Base-by-base conservation (phyloP, 2,888 invertebrate species). In the Dyspetes luteomarginatus region DNA sequence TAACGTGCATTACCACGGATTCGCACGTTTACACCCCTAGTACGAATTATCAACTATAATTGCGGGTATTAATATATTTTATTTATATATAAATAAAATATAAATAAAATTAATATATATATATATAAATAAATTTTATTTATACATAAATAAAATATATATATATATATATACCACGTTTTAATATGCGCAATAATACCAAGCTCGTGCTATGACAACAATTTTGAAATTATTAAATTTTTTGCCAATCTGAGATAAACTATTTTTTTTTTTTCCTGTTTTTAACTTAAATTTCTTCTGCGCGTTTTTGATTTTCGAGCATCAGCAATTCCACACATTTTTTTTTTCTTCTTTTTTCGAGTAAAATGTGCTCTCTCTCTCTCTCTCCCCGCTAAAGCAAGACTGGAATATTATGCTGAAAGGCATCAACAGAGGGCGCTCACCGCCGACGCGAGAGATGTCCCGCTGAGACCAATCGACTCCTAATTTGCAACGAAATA, bases 1-100 rank as follows among this genome's bases (percentile, higher is more conserved):
- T 82, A 89, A 89, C 85, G 85, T 86, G 88, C 84, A 83, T 89
- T 88, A 86, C 84, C 87, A 89, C 88, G 89, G 88, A 85, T 86
- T 82, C 82, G 84, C 86, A 81, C 68, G 74, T 69, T 79, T 79
- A 64, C 73, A 68, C 68, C 68, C 48, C 24, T 69, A 12, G 56
- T 45, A n/a, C 28, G 15, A 74, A 68, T 55, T 64, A 62, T 50
- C 22, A 48, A 56, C 48, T 48, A 41, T 89, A 89, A 88, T 89
- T 88, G 87, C 85, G 82, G 73, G 85, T 88, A 88, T 88, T 88
- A 88, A 88, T 88, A 89, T 43, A 26, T n/a, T 52, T 22, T 52
- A 15, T 0, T 1, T 9, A 7, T 45, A 52, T 22, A 19, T 50
- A 19, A 3, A n/a, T 19, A 19, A 1, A 48, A 19, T 17, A 22